Base-by-base conservation (phyloP, 2,888 invertebrate species). In the Lymantria dispar region DNA sequence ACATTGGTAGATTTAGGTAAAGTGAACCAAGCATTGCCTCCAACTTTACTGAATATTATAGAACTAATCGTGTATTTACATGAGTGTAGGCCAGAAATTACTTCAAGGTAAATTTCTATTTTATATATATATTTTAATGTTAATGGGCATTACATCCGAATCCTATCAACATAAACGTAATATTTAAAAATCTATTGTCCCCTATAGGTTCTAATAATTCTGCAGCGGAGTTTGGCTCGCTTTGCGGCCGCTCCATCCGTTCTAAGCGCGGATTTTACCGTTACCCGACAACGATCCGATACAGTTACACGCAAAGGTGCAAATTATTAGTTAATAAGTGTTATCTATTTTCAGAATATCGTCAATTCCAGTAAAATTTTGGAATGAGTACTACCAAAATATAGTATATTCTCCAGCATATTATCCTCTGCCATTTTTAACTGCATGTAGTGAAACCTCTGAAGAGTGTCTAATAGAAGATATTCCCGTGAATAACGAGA, bases 361-460 rank as follows among this genome's bases (percentile, higher is more conserved):
- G 11, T 76, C 85, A 7, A 51, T 87, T 0, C 72, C 79, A 12
- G 62, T 70, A 0, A 80, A 70, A 48, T 86, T 90, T 58, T 86
- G 85, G 86, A 78, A 85, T 39, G 85, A 87, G 60, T 80, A 82
- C 54, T 85, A 85, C 65, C 85, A 83, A 58, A 59, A 69, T 1
- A 39, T 81, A 5, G 68, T 79, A 0, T 70, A 68, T 54, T 84
- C 88, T 0, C 85, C 90, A 0, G 85, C 84, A 0, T 71, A 71
- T 11, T 76, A 85, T 62, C 85, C 90, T 0, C 14, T 68, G 7
- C 73, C 80, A 1, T 89, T 87, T 63, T 54, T 89, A n/a, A 68
- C 59, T 29, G 45, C 73, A 7, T 63, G 69, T 15, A 47, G 47
- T 3, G 31, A 52, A 12, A 48, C 50, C 10, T 45, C 56, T 0